Percentiles rank a stretch among this genome's conserved stretches.
Conservation (phyloP, 2,888 invertebrate genomes). For the Cordylochernes scorpioides region DNA sequence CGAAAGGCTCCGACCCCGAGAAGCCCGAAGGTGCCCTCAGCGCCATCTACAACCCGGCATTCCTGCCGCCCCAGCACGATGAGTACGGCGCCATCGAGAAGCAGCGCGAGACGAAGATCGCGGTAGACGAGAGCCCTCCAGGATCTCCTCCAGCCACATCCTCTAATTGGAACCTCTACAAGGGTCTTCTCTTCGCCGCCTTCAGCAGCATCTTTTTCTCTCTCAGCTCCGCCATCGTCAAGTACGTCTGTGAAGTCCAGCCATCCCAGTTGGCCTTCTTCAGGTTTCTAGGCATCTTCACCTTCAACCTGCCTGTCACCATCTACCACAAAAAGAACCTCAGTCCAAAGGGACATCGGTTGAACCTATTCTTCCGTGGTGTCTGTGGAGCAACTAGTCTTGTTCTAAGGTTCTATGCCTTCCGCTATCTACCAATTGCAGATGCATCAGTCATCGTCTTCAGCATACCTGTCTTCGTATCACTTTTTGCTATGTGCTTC, state of each 20-base stretch:
- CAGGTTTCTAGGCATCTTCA: conserved; percentile 54
- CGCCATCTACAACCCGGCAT: too few species aligned
- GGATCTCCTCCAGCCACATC: too few species aligned
- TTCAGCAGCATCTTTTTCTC: conserved; percentile 68
- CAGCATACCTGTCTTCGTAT: conserved; percentile 72
- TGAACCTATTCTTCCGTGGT: conserved; percentile 48
- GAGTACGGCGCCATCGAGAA: too few species aligned
- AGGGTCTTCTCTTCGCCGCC: conserved; percentile 12
- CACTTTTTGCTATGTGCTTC: conserved; percentile 34
- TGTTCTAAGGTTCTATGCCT: conserved; percentile 70
- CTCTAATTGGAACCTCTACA: conserved; percentile 10
- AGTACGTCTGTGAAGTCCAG: conserved; percentile 47
- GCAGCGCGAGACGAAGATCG: too few species aligned
- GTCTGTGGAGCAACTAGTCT: conserved; percentile 64
- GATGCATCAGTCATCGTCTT: conserved; percentile 74
- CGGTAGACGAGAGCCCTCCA: too few species aligned
- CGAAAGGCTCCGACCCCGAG: too few species aligned
- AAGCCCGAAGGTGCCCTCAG: too few species aligned
- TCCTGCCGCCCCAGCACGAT: too few species aligned
- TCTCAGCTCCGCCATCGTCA: conserved; percentile 66
- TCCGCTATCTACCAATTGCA: conserved; percentile 64
- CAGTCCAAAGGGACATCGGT: conserved; percentile 42
- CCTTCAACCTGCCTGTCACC: conserved; percentile 67
- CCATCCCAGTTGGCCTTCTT: conserved; percentile 68
- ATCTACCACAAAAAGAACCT: too few species aligned